Evolutionary conservation across 2,797 vertebrate species (phyloP).

Genomic region (Mycteria americana): DNA sequence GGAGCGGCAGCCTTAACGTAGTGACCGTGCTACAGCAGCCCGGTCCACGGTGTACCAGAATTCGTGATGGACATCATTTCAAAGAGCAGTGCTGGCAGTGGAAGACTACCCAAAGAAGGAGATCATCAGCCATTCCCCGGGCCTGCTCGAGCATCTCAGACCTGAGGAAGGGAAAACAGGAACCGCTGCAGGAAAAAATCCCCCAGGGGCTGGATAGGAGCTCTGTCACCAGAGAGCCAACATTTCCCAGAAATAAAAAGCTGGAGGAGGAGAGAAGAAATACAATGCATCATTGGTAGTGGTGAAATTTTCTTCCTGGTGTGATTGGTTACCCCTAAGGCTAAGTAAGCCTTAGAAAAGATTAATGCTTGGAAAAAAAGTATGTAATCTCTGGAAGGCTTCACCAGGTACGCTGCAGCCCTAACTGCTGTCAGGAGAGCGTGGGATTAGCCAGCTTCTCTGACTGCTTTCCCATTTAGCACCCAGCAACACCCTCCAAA

Average conservation of each 20-base stretch:
- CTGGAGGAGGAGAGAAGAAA: neutral
- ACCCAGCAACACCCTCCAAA: neutral
- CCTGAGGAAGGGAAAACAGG: neutral
- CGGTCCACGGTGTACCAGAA: accelerated
- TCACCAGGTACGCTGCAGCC: accelerated
- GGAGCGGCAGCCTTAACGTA: neutral
- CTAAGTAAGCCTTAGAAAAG: neutral
- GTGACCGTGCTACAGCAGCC: neutral
- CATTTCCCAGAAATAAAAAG: neutral
- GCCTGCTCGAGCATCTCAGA: neutral
- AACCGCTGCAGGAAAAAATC: accelerated
- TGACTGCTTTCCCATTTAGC: neutral
- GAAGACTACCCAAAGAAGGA: neutral
- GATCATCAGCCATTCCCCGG: neutral
- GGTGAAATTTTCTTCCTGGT: neutral
- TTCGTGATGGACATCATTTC: neutral
- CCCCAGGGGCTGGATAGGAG: neutral
- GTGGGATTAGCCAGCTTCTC: neutral
- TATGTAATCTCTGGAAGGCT: neutral
- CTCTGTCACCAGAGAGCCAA: neutral
- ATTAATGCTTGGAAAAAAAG: neutral
- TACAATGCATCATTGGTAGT: neutral
- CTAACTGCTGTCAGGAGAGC: neutral
- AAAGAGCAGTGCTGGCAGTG: neutral
- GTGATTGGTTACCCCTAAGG: neutral